Base-by-base conservation (phyloP, 2,113 vertebrate species). In the Ammodytes marinus region DNA sequence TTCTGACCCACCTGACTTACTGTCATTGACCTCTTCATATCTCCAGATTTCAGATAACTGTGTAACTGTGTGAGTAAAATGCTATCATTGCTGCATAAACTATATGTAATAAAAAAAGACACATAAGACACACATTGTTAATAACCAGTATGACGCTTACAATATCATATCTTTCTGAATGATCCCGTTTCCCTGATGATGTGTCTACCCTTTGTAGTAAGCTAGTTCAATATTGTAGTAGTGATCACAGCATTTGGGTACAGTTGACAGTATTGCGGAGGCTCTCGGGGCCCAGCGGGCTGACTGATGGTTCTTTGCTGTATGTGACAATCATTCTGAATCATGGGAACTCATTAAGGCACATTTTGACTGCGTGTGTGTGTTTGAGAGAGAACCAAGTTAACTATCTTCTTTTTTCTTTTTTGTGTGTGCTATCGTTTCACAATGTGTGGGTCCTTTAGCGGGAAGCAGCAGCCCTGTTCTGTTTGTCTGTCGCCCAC, bases 401-500 rank as follows among this genome's bases (percentile, higher is more conserved):
- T 76, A 76, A 63, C 76, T 37, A 6, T 45, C 27, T 74, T 64
- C 60, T 39, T 19, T 53, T 47, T 64, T 54, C 53, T 46, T 53
- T 39, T 75, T n/a, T 69, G 35, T 72, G 54, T 49, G 58, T 63
- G 55, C 43, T 69, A 58, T 40, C 58, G 42, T 73, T 79, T 55
- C 65, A 69, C 50, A 35, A 47, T 17, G 39, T 57, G 64, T 58
- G 74, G 66, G 80, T 80, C 13, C 45, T 74, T 74, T 68, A 77
- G 71, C 80, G 73, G 70, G 76, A 80, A 79, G 65, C 75, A 53
- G 63, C 74, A 65, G 76, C 66, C 78, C 73, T 47, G 66, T 43
- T 80, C 75, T 78, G 76, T 82, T 68, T 75, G 76, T 79, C 45
- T 45, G 67, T 77, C 66, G 81, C 89, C 81, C 78, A 86, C 86